A percentile compares a stretch with the other conserved stretches of the same genome.
Evolutionary conservation across 1,140 invertebrate genomes (phyloP).

Genomic region (Orchesella cincta): DNA sequence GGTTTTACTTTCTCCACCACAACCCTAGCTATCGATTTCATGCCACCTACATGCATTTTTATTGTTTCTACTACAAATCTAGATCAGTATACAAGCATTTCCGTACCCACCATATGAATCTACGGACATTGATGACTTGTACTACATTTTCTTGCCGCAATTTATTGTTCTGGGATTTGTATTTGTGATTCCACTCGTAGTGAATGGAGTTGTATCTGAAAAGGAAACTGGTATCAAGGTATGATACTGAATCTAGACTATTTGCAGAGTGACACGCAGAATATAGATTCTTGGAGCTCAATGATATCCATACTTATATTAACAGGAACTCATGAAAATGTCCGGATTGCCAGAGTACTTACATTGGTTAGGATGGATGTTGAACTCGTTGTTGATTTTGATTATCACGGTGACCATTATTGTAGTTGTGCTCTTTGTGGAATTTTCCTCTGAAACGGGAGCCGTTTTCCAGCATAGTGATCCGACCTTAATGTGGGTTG

Average conservation of each 20-base stretch:
- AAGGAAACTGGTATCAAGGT: slow-evolving; percentile 51
- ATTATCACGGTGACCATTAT: slow-evolving; percentile 43
- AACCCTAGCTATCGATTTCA: too few species aligned
- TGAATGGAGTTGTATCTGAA: slow-evolving; percentile 45
- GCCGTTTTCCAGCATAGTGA: slow-evolving; percentile 40
- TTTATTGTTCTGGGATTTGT: slow-evolving; percentile 45
- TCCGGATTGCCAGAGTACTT: slow-evolving; percentile 32
- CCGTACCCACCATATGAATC: slow-evolving; percentile 40
- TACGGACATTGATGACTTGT: slow-evolving; percentile 38
- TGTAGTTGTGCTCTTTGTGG: slow-evolving; percentile 37
- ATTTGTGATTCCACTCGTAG: slow-evolving; percentile 46
- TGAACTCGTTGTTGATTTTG: slow-evolving; percentile 43
- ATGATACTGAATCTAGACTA: background rate
- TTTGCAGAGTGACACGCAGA: too few species aligned
- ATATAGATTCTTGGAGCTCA: too few species aligned
- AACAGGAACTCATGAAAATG: slow-evolving; percentile 43
- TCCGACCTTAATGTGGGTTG: slow-evolving; percentile 46
- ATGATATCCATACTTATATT: too few species aligned
- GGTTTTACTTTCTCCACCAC: too few species aligned
- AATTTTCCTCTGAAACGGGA: slow-evolving; percentile 38
- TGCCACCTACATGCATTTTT: too few species aligned
- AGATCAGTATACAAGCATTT: slow-evolving; percentile 39
- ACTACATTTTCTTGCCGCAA: slow-evolving; percentile 41
- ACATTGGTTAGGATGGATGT: slow-evolving; percentile 50
- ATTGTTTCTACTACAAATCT: slow-evolving; percentile 31